phyloP scores from a whole-genome alignment of 2,888 invertebrate genomes.

The Notodonta dromedarius region DNA sequence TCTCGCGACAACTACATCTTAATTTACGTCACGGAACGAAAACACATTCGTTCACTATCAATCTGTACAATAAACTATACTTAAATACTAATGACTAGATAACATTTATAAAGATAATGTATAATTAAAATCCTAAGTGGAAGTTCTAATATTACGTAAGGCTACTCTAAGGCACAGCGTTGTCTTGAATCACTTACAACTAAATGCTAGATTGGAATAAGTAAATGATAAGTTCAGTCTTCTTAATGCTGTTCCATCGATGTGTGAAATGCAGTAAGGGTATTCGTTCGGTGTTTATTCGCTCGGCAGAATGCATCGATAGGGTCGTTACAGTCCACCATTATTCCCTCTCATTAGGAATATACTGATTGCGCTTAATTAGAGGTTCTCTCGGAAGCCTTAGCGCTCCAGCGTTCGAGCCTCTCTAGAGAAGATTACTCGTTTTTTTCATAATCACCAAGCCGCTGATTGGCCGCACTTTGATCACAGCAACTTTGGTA shows the following conservation, averaged over 20 bases:
- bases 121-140: conserved; percentile 58
- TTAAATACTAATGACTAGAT: conserved; percentile 78
- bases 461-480: conserved; percentile 79
- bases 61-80: conserved; percentile 46
- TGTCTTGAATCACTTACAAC: conserved; percentile 66
- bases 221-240: conserved; percentile 77
- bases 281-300: conserved; percentile 70
- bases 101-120: conserved; percentile 64
- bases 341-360: conserved; percentile 83
- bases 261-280: conserved; percentile 71
- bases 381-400: conserved; percentile 75
- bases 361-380: conserved; percentile 84
- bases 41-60: conserved; percentile 18
- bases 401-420: conserved; percentile 70
- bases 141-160: conserved; percentile 61
- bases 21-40: conserved; percentile 11
- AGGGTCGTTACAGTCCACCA: conserved; percentile 79
- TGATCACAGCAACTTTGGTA: conserved; percentile 77
- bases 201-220: conserved; percentile 77
- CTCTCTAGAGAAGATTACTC: conserved; percentile 74
- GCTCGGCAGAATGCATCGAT: conserved; percentile 78
- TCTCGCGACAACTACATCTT: conserved; percentile 18
- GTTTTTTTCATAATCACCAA: conserved; percentile 80
- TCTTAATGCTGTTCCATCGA: conserved; percentile 69
- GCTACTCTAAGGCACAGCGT: conserved; percentile 79